A percentile compares a stretch with the other conserved stretches of the same genome.
phyloP scores from a whole-genome alignment of 2,797 vertebrate genomes.

The Hyperoplus immaculatus region DNA sequence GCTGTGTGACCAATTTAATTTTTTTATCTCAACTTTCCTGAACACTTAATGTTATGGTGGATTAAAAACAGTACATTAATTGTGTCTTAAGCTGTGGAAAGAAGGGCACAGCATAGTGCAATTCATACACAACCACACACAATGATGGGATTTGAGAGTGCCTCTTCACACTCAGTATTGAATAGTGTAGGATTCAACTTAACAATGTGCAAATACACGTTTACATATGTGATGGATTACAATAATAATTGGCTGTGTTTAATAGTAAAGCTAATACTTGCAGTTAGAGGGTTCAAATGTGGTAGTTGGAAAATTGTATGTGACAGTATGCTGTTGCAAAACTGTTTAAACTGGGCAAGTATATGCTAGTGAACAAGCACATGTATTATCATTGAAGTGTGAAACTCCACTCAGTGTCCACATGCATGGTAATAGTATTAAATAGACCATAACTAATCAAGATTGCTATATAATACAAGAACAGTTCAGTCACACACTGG shows the following conservation, averaged over 20 bases:
- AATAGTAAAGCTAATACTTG: no score
- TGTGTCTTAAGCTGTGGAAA: constrained; percentile 13
- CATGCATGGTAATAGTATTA: no score
- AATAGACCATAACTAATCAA: no score
- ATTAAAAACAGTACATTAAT: constrained; percentile 23
- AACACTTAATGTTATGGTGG: constrained; percentile 36
- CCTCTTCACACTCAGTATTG: neutral
- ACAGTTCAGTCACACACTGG: neutral
- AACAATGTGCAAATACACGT: no score
- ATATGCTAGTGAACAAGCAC: no score
- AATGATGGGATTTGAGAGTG: neutral
- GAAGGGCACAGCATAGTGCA: neutral
- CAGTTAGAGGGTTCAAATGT: no score
- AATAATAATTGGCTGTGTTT: no score
- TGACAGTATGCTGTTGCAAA: no score
- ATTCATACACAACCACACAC: neutral
- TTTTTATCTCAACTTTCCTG: constrained; percentile 17
- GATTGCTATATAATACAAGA: neutral
- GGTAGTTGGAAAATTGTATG: no score
- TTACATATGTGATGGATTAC: neutral
- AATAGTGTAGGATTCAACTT: neutral
- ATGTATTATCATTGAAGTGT: neutral
- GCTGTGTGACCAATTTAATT: constrained; percentile 21
- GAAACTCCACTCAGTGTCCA: neutral
- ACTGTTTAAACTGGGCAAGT: no score